Evolutionary conservation across 2,797 vertebrate genomes (phyloP).

Genomic region (Siniperca undulata): DNA sequence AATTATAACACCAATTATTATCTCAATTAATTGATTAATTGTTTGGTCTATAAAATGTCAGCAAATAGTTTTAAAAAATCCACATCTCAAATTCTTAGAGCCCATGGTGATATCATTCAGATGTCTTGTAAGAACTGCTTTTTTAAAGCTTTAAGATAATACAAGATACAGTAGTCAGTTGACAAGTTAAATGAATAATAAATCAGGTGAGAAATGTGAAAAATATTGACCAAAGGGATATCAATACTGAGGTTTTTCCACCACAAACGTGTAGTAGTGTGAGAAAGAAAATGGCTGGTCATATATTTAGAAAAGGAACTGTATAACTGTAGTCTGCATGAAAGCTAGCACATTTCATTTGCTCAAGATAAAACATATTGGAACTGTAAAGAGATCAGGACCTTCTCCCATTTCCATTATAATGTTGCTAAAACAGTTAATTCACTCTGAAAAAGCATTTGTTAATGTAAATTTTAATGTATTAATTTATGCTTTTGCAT

Average conservation of each 20-base stretch:
- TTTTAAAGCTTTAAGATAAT: neutral
- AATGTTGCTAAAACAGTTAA: slow-evolving; percentile 14
- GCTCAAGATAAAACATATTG: slow-evolving; percentile 13
- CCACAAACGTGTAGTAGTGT: neutral
- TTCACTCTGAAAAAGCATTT: neutral
- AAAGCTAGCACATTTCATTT: slow-evolving; percentile 16
- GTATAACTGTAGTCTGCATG: neutral
- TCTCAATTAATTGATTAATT: neutral
- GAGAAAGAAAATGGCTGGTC: neutral
- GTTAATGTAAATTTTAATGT: neutral
- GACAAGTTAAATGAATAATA: neutral
- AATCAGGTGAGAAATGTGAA: neutral
- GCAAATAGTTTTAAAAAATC: neutral
- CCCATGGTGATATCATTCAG: neutral
- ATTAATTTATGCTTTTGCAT: slow-evolving; percentile 15
- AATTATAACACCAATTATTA: neutral
- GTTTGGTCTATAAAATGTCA: neutral
- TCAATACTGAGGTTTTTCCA: neutral
- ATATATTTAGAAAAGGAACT: neutral
- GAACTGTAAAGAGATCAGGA: slow-evolving; percentile 36
- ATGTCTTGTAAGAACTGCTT: neutral
- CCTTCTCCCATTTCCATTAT: slow-evolving; percentile 42
- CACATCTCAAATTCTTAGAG: neutral
- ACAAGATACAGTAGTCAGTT: neutral
- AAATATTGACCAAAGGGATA: neutral